Evolutionary conservation across 2,888 invertebrate species (phyloP), one percentile per base, ranked within the genome.

Genomic region (Meteorus cinctellus): DNA sequence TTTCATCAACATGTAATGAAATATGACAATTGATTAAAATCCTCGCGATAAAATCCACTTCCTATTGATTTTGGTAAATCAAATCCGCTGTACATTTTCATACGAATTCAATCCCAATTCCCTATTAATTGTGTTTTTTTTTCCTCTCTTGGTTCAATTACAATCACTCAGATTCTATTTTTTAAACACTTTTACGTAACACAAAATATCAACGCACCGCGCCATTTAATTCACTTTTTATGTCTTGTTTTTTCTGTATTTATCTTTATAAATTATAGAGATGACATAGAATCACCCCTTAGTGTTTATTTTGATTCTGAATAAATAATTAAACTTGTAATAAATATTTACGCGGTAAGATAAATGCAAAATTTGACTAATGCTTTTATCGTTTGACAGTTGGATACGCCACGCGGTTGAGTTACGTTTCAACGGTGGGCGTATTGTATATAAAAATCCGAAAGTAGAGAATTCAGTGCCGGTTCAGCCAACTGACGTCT

Each of bases 401-500:
- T 81, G 71, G 69, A 62, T 72, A 78, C 79, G 77, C 77, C 78
- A 79, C 80, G 80, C 78, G 78, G 79, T 63, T 62, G 19, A 19
- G 55, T 55, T 55, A 55, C 55, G 19, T 2, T 55, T 41, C 41
- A 55, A 19, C 67, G 45, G 77, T 79, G 77, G 70, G 75, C 77
- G 76, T 76, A 74, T 65, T 76, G 65, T 67, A 27, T 63, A 81
- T 77, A 73, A 77, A 81, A 34, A 36, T 1, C n/a, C 45, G 16
- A 34, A 19, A 66, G 48, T 48, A 67, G 29, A 68, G 12, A 48
- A 68, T 51, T 8, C 55, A 19, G 10, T 19, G n/a, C 29, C 14
- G 29, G 16, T 14, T 68, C 51, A 45, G 80, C 80, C 79, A 80
- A 85, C 86, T 86, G 86, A 81, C 83, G 83, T 81, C 83, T 83